Evolutionary conservation across 2,113 vertebrate species (phyloP).

Genomic region (Triplophysa rosa): DNA sequence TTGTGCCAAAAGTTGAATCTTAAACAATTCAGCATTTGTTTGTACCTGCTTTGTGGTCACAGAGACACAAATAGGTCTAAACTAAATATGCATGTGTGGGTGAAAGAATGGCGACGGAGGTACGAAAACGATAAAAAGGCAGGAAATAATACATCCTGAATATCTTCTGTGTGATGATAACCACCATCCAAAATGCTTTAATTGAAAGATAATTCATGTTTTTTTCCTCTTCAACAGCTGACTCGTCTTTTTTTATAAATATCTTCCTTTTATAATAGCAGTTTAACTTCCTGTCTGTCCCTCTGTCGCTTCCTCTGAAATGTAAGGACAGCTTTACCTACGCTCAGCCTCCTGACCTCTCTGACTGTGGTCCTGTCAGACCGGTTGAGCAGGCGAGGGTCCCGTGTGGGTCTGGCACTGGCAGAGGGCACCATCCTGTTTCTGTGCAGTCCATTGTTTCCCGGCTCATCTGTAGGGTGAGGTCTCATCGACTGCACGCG

Average conservation of each 20-base stretch:
- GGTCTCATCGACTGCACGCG: conserved; percentile 48
- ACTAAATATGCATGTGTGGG: no score
- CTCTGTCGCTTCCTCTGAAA: conserved; percentile 47
- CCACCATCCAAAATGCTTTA: background rate
- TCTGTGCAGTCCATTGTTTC: conserved; percentile 47
- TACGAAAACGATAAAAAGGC: background rate
- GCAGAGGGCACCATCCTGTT: conserved; percentile 50
- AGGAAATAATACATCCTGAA: conserved; percentile 26
- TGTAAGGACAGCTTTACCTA: conserved; percentile 40
- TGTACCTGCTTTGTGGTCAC: conserved; percentile 17
- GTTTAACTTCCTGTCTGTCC: conserved; percentile 22
- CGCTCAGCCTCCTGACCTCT: conserved; percentile 38
- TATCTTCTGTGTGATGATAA: background rate
- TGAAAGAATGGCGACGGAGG: background rate
- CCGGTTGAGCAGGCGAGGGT: conserved; percentile 33
- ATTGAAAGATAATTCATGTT: background rate
- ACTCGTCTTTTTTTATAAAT: conserved; percentile 34
- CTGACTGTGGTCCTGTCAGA: conserved; percentile 40
- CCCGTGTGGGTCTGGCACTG: conserved; percentile 38
- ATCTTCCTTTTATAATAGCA: conserved; percentile 41
- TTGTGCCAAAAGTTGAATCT: conserved; percentile 18
- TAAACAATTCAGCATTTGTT: conserved; percentile 30
- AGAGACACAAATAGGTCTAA: background rate
- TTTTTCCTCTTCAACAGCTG: conserved; percentile 6
- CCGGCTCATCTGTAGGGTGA: conserved; percentile 52